These are phyloP conservation scores for Philonicus albiceps DNA, from an alignment of 2,888 invertebrate species.

Conservation along the genomic window DNA sequence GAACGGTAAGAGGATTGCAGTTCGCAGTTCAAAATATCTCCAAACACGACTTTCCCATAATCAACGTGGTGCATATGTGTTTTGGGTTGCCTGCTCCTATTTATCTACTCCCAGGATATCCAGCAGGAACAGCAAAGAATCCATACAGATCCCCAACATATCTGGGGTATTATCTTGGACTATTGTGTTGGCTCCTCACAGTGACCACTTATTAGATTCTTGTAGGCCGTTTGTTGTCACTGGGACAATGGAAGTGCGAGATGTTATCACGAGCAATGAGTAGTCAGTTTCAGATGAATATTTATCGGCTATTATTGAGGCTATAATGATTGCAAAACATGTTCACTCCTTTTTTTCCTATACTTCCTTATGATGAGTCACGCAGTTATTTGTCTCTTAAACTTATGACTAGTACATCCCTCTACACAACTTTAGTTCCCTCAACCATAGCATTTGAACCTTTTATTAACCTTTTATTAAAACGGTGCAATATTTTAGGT, in stretches of 20 bases:
- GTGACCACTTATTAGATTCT: slow-evolving; percentile 48
- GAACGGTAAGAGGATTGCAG: slow-evolving; percentile 8
- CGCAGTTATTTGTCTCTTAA: background rate
- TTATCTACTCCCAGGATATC: background rate
- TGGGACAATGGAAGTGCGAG: slow-evolving; percentile 33
- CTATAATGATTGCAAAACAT: background rate
- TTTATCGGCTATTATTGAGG: background rate
- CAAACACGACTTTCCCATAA: slow-evolving; percentile 18
- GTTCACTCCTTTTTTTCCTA: background rate
- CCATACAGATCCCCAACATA: slow-evolving; percentile 40
- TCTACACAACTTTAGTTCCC: too few species aligned
- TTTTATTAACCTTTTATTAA: too few species aligned
- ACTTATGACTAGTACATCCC: background rate
- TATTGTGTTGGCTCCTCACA: slow-evolving; percentile 43
- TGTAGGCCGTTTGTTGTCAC: slow-evolving; percentile 40
- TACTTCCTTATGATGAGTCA: background rate
- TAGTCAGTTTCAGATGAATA: slow-evolving; percentile 34
- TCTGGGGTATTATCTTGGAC: slow-evolving; percentile 44
- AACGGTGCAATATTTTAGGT: too few species aligned
- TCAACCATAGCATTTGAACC: too few species aligned
- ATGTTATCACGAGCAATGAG: slow-evolving; percentile 15
- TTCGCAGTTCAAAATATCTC: slow-evolving; percentile 22
- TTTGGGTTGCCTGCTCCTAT: background rate
- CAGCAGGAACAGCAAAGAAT: slow-evolving; percentile 30
- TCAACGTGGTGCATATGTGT: background rate